Conservation (phyloP, 2,888 invertebrate genomes). For the Onthophagus sagittarius region DNA sequence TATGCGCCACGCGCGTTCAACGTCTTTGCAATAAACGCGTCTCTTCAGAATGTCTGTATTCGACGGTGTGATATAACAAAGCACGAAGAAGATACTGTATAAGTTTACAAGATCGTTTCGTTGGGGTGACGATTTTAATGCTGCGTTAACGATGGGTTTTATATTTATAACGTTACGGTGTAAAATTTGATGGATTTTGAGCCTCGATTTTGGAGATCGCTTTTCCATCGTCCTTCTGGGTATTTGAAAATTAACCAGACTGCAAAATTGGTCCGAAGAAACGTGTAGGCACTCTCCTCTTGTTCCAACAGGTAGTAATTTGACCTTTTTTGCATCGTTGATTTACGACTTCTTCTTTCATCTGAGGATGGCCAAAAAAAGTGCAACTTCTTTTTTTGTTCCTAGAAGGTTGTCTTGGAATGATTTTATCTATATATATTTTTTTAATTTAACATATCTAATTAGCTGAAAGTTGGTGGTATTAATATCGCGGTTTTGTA, state of each 20-base stretch:
- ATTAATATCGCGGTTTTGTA: too few species aligned
- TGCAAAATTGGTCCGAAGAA: neutral
- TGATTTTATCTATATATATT: too few species aligned
- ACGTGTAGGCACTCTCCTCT: constrained; percentile 2
- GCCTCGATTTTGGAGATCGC: neutral
- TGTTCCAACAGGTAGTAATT: constrained; percentile 23
- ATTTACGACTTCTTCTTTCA: constrained; percentile 14
- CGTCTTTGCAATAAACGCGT: neutral
- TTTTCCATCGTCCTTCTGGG: neutral
- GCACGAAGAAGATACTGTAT: neutral
- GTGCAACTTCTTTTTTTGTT: neutral
- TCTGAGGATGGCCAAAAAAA: neutral
- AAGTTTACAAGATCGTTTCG: neutral
- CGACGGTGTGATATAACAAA: neutral
- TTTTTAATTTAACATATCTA: too few species aligned
- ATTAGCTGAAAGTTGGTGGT: too few species aligned
- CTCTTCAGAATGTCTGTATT: neutral
- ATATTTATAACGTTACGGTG: neutral
- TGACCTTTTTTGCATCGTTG: constrained; percentile 22
- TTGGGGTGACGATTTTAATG: too few species aligned
- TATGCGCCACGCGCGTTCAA: neutral
- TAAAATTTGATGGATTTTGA: too few species aligned
- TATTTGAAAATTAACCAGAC: neutral
- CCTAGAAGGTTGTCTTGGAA: neutral
- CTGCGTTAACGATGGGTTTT: neutral